Evolutionary conservation across 2,113 vertebrate genomes (phyloP).

Genomic region (Addax nasomaculatus): DNA sequence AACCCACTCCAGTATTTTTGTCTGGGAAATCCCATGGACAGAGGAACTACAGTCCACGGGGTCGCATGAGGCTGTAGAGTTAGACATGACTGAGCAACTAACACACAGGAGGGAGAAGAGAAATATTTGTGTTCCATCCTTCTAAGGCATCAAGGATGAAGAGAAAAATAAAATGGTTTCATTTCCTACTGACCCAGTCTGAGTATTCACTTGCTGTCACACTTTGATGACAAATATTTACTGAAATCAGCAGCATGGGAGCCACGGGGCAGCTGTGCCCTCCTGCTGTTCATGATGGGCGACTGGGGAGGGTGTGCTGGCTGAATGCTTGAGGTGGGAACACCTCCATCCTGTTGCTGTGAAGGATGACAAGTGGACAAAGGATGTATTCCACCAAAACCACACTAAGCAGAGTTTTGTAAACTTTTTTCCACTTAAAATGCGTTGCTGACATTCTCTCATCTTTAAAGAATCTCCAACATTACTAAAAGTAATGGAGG

Average conservation of each 20-base stretch:
- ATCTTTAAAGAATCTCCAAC: background rate
- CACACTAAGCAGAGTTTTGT: background rate
- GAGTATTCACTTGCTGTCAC: background rate
- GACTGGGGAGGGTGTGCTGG: background rate
- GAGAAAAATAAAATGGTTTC: background rate
- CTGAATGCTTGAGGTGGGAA: background rate
- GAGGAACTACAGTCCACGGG: background rate
- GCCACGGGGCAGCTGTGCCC: accelerated
- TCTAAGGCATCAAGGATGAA: background rate
- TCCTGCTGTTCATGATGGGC: background rate
- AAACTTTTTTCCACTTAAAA: background rate
- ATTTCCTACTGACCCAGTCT: background rate
- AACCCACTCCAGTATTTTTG: background rate
- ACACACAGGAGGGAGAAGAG: background rate
- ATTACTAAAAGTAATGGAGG: background rate
- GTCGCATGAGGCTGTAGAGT: background rate
- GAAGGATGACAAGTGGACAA: background rate
- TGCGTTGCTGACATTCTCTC: background rate
- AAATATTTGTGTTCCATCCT: background rate
- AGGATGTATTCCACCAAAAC: background rate
- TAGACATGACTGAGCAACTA: background rate
- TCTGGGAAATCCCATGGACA: background rate
- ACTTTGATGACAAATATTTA: accelerated
- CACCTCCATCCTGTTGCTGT: too few relatives aligned
- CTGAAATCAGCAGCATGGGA: accelerated